Base-by-base conservation (phyloP, 2,797 vertebrate genomes). In the Lithobates sylvaticus region DNA sequence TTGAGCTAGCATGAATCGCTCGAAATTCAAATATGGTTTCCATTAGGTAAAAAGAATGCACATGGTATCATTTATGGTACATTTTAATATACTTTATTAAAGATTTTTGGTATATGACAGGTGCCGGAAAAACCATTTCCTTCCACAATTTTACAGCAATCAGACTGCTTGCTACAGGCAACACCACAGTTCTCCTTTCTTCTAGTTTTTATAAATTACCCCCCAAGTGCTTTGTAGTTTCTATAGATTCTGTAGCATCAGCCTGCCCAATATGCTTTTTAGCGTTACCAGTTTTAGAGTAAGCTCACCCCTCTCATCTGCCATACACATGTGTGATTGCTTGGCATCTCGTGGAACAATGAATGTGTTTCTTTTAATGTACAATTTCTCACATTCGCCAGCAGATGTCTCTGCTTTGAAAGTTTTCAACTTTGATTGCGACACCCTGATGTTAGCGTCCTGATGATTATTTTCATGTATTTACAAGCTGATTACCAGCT, bases 331-430 rank as follows among this genome's bases (percentile, higher is more conserved):
- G 61, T 85, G 61, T 42, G 47, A 72, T 69, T 7, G 39, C 77
- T 47, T 80, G 77, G 23, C 42, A 67, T 26, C 5, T 32, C 36
- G 27, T n/a, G 21, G 9, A 64, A 32, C 32, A 61, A 27, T 42
- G 18, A 67, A 50, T 75, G 77, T 71, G 50, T 78, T 44, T 74
- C 5, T 68, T 68, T 34, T 10, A 3, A 16, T 75, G 6, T 15
- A 77, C 67, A 44, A 10, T 67, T 79, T 29, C 61, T 3, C 54
- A 10, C n/a, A 68, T 44, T 77, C 44, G 7, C 84, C 84, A 81
- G 84, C 71, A 85, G 84, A 81, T 85, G 70, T 68, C 84, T 85
- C 71, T 74, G 69, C 54, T 32, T 68, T 54, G 71, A 81, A 75
- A 67, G 58, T 5, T 80, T 81, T 73, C 32, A n/a, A 1, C 21